Conservation (phyloP, 2,797 vertebrate genomes). For the Halcyon chelicuti region DNA sequence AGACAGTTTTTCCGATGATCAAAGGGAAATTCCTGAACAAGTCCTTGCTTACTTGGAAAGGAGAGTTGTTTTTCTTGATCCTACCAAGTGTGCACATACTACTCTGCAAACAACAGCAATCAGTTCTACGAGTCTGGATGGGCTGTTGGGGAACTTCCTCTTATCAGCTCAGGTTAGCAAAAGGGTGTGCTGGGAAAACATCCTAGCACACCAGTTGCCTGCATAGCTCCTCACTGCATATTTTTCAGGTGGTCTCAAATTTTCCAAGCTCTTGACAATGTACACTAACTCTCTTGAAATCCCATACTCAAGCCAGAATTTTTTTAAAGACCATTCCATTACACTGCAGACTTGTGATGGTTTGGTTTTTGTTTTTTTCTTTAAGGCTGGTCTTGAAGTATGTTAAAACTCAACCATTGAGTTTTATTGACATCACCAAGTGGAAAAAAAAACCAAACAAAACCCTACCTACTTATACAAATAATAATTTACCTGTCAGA, state of each 20-base stretch:
- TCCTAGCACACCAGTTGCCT: neutral
- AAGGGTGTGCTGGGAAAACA: neutral
- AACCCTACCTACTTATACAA: neutral
- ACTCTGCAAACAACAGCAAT: neutral
- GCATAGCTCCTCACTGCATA: neutral
- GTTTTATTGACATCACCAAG: neutral
- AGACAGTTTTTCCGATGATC: neutral
- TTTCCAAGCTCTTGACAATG: neutral
- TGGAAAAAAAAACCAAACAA: neutral
- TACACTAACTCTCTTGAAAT: neutral
- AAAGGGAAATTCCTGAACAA: neutral
- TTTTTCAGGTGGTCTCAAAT: neutral
- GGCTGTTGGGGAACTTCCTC: neutral
- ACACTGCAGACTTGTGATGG: neutral
- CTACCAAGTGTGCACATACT: fast-evolving
- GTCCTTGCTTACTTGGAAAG: neutral
- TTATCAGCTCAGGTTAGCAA: neutral
- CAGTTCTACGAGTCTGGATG: neutral
- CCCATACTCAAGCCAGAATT: neutral
- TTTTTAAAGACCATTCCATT: neutral
- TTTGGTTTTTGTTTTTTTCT: neutral
- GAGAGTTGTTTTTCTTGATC: neutral
- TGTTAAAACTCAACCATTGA: neutral
- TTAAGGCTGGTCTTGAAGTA: neutral
- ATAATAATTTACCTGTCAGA: neutral